These are phyloP conservation scores for Acanthosepion esculentum DNA, from an alignment of 2,888 invertebrate genomes.

Conservation along the genomic window DNA sequence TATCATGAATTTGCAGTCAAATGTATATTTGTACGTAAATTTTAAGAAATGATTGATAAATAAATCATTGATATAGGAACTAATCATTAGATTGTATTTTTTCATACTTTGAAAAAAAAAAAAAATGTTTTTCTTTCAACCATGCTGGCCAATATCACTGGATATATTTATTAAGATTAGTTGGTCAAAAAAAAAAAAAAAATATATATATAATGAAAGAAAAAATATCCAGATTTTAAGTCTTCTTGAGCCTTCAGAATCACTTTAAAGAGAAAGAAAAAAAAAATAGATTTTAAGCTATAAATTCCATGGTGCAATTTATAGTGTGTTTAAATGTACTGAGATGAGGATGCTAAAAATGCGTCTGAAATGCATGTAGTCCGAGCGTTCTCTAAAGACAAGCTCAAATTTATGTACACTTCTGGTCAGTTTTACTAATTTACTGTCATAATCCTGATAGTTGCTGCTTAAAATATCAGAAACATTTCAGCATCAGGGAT, in stretches of 20 bases:
- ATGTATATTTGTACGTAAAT: background rate
- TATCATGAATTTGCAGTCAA: background rate
- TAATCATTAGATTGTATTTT: background rate
- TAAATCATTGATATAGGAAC: background rate
- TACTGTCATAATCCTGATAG: background rate
- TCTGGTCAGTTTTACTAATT: background rate
- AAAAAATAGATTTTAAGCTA: background rate
- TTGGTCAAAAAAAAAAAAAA: background rate
- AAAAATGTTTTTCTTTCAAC: background rate
- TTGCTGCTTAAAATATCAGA: background rate
- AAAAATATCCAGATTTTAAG: background rate
- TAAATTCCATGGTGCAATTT: background rate
- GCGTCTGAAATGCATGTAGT: background rate
- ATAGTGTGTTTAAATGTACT: conserved; percentile 6
- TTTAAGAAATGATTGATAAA: background rate
- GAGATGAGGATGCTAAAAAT: background rate
- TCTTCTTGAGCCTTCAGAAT: background rate
- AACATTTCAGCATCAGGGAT: background rate
- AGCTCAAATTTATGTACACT: background rate
- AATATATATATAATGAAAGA: background rate
- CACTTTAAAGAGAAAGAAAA: background rate
- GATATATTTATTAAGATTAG: background rate
- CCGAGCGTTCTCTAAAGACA: background rate
- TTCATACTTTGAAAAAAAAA: background rate
- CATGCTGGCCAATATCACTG: background rate